Conservation (phyloP, 2,797 vertebrate genomes). For the Tenualosa thibaudeaui region DNA sequence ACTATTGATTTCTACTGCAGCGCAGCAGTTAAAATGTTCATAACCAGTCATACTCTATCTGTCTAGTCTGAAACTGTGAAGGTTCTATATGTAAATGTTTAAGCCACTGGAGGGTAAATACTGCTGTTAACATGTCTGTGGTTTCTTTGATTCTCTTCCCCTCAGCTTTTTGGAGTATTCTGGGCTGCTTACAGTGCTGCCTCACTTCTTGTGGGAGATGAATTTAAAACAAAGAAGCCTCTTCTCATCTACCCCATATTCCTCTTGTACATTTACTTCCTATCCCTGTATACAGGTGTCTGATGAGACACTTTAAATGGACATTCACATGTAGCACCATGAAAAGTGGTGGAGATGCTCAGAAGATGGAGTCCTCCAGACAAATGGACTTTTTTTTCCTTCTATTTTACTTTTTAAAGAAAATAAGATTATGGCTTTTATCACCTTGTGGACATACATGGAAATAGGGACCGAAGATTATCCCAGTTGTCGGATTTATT, state of each 20-base stretch:
- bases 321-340: slow-evolving; percentile 55
- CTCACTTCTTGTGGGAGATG: slow-evolving; percentile 94
- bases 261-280: slow-evolving; percentile 99
- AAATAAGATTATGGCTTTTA: slow-evolving; percentile 33
- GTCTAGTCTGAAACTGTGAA: not conserved
- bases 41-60: no score
- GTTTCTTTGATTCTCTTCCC: slow-evolving; percentile 37
- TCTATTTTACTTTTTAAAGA: slow-evolving; percentile 41
- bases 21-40: no score
- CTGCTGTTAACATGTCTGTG: not conserved
- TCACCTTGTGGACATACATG: slow-evolving; percentile 52
- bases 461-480: slow-evolving; percentile 56
- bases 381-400: slow-evolving; percentile 41
- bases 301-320: slow-evolving; percentile 74
- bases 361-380: not conserved
- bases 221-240: slow-evolving; percentile 99
- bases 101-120: not conserved
- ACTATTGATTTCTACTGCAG: not conserved
- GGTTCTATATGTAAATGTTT: not conserved
- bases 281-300: slow-evolving; percentile 97
- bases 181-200: slow-evolving; percentile 99
- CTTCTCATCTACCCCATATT: slow-evolving; percentile 99
- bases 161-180: slow-evolving; percentile 94
- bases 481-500: slow-evolving; percentile 30
- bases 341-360: slow-evolving; percentile 1